Percentiles rank a stretch among this genome's conserved stretches.
Evolutionary conservation across 2,888 invertebrate species (phyloP).

Genomic region (Drosophila borborema): DNA sequence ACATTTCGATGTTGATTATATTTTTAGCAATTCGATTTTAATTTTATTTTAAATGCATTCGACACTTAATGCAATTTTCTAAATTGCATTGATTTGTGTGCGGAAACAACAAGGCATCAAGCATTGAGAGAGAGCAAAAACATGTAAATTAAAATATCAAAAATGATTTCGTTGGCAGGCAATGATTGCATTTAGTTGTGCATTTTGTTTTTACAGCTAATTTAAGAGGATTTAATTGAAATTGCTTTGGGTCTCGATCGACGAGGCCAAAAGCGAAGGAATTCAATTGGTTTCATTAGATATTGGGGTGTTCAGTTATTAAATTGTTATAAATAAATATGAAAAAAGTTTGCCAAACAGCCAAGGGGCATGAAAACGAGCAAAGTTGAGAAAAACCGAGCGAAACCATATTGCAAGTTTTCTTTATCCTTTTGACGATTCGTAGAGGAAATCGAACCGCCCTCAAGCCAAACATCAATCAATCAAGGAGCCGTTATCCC

Average conservation of each 20-base stretch:
- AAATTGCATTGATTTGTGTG: conserved; percentile 70
- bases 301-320: conserved; percentile 40
- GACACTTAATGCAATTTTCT: conserved; percentile 65
- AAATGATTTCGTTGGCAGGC: conserved; percentile 53
- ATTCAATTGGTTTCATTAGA: conserved; percentile 52
- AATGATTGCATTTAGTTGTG: conserved; percentile 47
- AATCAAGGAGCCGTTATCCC: conserved; percentile 55
- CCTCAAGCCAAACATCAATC: conserved; percentile 72
- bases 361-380: conserved; percentile 46
- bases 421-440: conserved; percentile 57
- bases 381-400: conserved; percentile 51
- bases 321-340: conserved; percentile 61
- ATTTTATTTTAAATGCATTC: conserved; percentile 58
- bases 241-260: conserved; percentile 1
- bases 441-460: conserved; percentile 57
- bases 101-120: conserved; percentile 8
- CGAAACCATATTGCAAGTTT: conserved; percentile 71
- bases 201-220: conserved; percentile 64
- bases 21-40: conserved; percentile 42
- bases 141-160: conserved; percentile 46
- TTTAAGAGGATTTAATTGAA: conserved; percentile 68
- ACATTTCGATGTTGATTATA: conserved; percentile 18
- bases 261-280: conserved; percentile 3
- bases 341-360: conserved; percentile 57
- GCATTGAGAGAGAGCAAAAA: conserved; percentile 9